phyloP scores from a whole-genome alignment of 2,797 vertebrate genomes.

The Amblyraja radiata region DNA sequence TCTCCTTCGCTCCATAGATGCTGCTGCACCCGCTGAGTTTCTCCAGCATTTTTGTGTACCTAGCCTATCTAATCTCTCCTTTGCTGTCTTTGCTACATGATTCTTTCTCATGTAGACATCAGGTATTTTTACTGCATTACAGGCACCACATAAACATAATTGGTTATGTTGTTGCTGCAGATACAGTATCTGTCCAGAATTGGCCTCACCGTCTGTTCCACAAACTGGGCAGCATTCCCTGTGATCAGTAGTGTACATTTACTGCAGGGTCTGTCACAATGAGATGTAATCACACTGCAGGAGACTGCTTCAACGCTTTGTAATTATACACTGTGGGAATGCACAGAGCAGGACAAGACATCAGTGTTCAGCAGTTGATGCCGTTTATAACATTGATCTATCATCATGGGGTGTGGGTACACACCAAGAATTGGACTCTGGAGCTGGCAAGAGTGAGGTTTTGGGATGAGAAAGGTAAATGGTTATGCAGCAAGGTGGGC shows the following conservation, averaged over 20 bases:
- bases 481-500: not conserved
- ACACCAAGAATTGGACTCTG: not conserved
- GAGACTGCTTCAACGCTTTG: not conserved
- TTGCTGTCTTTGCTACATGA: no score
- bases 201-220: not conserved
- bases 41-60: no score
- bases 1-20: no score
- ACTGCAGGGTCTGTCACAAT: not conserved
- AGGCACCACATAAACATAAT: not conserved
- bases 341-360: not conserved
- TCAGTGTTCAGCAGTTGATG: not conserved
- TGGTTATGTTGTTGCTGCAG: not conserved
- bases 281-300: not conserved
- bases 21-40: no score
- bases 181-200: not conserved
- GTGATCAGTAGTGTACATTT: not conserved
- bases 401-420: not conserved
- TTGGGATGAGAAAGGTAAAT: not conserved
- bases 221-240: not conserved
- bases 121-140: not conserved
- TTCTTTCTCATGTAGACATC: not conserved
- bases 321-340: not conserved
- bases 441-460: not conserved
- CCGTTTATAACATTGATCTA: not conserved
- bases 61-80: no score